Conservation (phyloP, 2,113 vertebrate species). For the Gymnobelideus leadbeateri region DNA sequence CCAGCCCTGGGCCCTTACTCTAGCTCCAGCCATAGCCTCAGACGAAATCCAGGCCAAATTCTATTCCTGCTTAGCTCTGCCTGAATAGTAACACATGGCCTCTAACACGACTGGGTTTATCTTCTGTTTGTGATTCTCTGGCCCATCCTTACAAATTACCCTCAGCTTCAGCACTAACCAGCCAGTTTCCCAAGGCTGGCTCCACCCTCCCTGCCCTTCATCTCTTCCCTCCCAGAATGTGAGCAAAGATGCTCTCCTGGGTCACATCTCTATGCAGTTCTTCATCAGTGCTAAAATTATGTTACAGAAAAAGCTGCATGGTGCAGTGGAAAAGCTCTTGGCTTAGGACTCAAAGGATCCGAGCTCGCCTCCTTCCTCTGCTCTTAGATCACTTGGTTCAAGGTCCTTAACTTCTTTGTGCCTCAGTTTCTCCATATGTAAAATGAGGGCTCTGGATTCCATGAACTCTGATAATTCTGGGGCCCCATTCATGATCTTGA, state of each 20-base stretch:
- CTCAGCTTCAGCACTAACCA: not conserved
- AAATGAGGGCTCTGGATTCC: not conserved
- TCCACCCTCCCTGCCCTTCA: not conserved
- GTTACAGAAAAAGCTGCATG: not conserved
- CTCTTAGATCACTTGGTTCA: not conserved
- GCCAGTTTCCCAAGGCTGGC: not conserved
- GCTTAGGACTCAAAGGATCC: not conserved
- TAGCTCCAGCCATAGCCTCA: not conserved
- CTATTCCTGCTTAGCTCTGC: not conserved
- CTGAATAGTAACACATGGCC: not conserved
- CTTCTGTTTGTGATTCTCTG: not conserved
- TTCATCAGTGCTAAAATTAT: not conserved
- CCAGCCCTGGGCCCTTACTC: not conserved
- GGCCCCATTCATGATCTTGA: not conserved
- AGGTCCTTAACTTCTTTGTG: not conserved
- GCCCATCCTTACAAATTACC: not conserved
- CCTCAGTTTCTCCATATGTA: not conserved
- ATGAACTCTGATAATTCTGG: not conserved
- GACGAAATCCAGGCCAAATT: not conserved
- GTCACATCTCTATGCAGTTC: not conserved
- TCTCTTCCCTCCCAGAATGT: not conserved
- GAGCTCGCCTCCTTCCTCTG: not conserved
- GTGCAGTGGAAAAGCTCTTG: not conserved
- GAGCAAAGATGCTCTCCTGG: not conserved
- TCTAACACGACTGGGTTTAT: not conserved